Percentiles rank a stretch among this genome's conserved stretches.
Conservation (phyloP, 1,140 invertebrate species). For the Drosophila subobscura region DNA sequence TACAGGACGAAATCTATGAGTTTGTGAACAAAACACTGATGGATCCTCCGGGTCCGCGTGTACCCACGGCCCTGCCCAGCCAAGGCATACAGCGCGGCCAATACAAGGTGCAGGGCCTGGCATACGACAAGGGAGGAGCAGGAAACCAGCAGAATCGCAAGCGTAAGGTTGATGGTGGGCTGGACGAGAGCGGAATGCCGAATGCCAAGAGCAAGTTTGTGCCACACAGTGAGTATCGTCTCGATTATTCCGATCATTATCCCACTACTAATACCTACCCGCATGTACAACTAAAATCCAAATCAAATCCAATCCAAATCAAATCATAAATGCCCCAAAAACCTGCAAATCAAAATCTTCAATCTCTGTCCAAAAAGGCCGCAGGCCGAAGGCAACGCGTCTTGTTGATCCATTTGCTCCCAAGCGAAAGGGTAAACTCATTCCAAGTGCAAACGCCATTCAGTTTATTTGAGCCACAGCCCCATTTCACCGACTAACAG, state of each 20-base stretch:
- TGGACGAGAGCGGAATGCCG: slow-evolving; percentile 31
- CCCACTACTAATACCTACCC: slow-evolving; percentile 14
- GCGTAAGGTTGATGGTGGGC: slow-evolving; percentile 38
- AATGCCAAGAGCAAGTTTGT: slow-evolving; percentile 62
- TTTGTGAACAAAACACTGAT: slow-evolving; percentile 86
- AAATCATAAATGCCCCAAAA: background rate
- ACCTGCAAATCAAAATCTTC: slow-evolving; percentile 10
- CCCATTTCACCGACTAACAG: slow-evolving; percentile 65
- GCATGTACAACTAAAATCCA: slow-evolving; percentile 23
- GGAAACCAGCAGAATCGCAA: slow-evolving; percentile 47
- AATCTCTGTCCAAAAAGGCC: slow-evolving; percentile 14
- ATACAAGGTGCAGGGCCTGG: slow-evolving; percentile 47
- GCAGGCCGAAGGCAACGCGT: slow-evolving; percentile 64
- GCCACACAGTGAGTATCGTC: slow-evolving; percentile 53
- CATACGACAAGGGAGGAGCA: slow-evolving; percentile 49
- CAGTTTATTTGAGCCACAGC: background rate
- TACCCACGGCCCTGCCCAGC: slow-evolving; percentile 71
- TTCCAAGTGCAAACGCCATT: background rate
- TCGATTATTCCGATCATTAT: background rate
- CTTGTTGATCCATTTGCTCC: slow-evolving; percentile 78
- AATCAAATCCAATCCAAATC: background rate
- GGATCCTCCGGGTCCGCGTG: slow-evolving; percentile 86
- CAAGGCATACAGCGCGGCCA: slow-evolving; percentile 20
- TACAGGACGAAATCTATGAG: slow-evolving; percentile 87
- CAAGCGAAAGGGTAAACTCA: slow-evolving; percentile 78